Conservation (phyloP, 2,113 vertebrate species). For the Chaenogobius annularis region DNA sequence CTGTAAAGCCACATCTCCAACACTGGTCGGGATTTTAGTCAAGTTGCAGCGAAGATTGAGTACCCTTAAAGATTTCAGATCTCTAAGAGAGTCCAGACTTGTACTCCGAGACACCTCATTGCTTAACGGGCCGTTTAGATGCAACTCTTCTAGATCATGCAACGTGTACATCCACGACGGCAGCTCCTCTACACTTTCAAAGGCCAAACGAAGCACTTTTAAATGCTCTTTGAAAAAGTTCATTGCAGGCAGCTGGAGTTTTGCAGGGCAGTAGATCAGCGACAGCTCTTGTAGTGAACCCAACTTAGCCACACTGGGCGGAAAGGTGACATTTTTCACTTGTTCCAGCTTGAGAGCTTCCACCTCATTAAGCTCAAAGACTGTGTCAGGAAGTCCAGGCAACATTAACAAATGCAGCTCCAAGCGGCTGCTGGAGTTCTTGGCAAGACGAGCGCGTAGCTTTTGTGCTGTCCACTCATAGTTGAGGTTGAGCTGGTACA, state of each 20-base stretch:
- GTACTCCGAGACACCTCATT: constrained; percentile 75
- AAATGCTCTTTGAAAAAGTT: constrained; percentile 80
- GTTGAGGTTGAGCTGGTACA: constrained; percentile 88
- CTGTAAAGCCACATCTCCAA: constrained; percentile 78
- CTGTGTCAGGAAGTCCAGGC: constrained; percentile 82
- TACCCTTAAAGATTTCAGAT: constrained; percentile 80
- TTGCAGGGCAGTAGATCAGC: constrained; percentile 79
- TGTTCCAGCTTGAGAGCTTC: constrained; percentile 86
- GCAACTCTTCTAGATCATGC: constrained; percentile 81
- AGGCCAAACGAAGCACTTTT: constrained; percentile 79
- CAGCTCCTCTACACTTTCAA: constrained; percentile 78
- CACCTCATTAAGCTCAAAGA: constrained; percentile 83
- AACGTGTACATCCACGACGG: constrained; percentile 86
- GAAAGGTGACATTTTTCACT: constrained; percentile 79
- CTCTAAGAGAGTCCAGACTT: constrained; percentile 80
- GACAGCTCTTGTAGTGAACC: constrained; percentile 80
- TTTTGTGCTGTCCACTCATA: constrained; percentile 86
- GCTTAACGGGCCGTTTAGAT: constrained; percentile 80
- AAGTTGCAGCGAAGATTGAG: constrained; percentile 80
- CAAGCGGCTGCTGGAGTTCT: constrained; percentile 71
- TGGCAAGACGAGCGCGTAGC: constrained; percentile 78
- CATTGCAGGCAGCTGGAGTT: constrained; percentile 80
- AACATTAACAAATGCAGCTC: constrained; percentile 86
- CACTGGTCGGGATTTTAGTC: constrained; percentile 80
- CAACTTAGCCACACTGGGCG: constrained; percentile 78